A percentile compares a stretch with the other conserved stretches of the same genome.
Evolutionary conservation across 2,888 invertebrate genomes (phyloP).

Genomic region (Acanthopleura granulata): DNA sequence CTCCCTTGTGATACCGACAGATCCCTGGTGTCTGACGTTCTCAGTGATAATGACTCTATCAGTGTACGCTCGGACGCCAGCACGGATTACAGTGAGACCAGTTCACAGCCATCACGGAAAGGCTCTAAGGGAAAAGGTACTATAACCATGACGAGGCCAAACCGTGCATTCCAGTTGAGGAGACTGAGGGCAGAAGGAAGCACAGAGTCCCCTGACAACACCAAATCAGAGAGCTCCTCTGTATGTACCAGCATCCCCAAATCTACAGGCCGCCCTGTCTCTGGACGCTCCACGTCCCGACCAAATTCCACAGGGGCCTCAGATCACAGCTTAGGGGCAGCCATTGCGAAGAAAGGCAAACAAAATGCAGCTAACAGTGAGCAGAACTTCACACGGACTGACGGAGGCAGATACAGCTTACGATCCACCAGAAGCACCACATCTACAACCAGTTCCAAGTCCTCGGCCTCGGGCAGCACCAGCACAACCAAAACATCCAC

Average conservation of each 20-base stretch:
- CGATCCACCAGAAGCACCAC: conserved; percentile 25
- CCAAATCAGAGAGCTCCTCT: conserved; percentile 29
- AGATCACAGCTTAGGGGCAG: conserved; percentile 52
- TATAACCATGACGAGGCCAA: conserved; percentile 71
- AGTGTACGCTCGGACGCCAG: conserved; percentile 63
- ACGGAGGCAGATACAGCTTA: conserved; percentile 54
- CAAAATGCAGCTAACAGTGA: conserved; percentile 49
- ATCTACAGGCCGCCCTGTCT: conserved; percentile 23
- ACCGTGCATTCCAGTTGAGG: conserved; percentile 80
- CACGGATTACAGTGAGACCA: conserved; percentile 64
- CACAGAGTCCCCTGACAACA: conserved; percentile 34
- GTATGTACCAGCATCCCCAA: conserved; percentile 31
- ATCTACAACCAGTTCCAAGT: conserved; percentile 8
- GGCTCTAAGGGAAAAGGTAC: conserved; percentile 61
- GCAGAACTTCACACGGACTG: conserved; percentile 38
- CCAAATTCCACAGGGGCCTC: conserved; percentile 30
- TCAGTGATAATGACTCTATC: conserved; percentile 36
- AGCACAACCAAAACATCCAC: neutral
- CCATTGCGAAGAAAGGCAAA: conserved; percentile 55
- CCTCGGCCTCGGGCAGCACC: neutral
- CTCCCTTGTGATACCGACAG: conserved; percentile 28
- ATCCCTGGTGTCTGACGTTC: conserved; percentile 51
- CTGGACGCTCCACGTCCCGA: conserved; percentile 34
- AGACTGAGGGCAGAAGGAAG: conserved; percentile 72
- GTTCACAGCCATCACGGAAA: conserved; percentile 35